Percentiles rank a stretch among this genome's conserved stretches.
Evolutionary conservation across 2,797 vertebrate genomes (phyloP).

Genomic region (Thalassophryne amazonica): DNA sequence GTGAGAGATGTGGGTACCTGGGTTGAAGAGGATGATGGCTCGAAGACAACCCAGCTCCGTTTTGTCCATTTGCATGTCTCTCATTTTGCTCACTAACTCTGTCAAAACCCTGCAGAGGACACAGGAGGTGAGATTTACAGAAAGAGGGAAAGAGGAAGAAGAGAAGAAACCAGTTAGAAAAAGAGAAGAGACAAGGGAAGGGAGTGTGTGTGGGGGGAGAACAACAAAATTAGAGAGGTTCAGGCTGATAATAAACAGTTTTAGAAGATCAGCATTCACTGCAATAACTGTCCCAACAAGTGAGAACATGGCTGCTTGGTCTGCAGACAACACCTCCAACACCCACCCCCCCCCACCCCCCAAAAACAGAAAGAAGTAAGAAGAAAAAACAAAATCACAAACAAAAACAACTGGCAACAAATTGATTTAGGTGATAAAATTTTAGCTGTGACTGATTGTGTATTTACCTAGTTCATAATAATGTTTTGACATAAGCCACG

Average conservation of each 20-base stretch:
- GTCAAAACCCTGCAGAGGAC: conserved; percentile 85
- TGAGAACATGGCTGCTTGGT: conserved; percentile 8
- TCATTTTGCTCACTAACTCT: conserved; percentile 95
- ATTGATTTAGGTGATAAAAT: not conserved
- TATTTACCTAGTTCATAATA: not conserved
- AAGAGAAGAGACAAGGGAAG: not conserved
- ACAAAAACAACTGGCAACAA: conserved; percentile 5
- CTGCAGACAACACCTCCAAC: too few relatives aligned
- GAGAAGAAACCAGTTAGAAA: not conserved
- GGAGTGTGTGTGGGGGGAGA: not conserved
- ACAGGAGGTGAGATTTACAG: too few relatives aligned
- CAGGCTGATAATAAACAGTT: not conserved
- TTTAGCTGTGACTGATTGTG: not conserved
- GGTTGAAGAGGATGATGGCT: conserved; percentile 91
- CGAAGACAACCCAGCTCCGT: conserved; percentile 88
- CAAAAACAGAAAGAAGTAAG: too few relatives aligned
- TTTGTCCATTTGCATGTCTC: conserved; percentile 98
- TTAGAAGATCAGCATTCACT: not conserved
- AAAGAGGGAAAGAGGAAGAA: not conserved
- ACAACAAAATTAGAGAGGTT: conserved; percentile 14
- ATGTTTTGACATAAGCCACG: too few relatives aligned
- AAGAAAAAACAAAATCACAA: too few relatives aligned
- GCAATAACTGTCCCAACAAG: not conserved
- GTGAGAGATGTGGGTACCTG: conserved; percentile 83
- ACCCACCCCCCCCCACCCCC: too few relatives aligned